Evolutionary conservation across 2,113 vertebrate genomes (phyloP), one percentile per base, ranked within the genome.

Genomic region (Genyomyrus donnyi): DNA sequence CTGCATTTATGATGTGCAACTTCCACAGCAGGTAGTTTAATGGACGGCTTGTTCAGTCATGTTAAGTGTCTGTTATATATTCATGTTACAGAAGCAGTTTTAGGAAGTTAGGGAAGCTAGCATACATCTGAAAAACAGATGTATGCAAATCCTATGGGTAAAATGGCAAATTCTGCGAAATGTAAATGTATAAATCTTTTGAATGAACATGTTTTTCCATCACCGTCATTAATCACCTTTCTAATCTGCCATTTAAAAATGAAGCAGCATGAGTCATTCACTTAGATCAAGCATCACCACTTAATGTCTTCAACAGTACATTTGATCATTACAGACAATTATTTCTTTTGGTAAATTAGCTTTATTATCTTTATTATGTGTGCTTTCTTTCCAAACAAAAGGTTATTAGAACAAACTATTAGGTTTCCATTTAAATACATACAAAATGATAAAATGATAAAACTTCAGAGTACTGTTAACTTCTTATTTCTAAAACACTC

Each of bases 371-470:
- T 96, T 96, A 96, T 96, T 95, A 93, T 92, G 89, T 94, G 91
- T 94, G 93, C 93, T 94, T 92, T 94, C 92, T 94, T 95, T 94
- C 91, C 92, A 94, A 95, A 88, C 94, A 94, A 92, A 93, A 93
- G 94, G 95, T 96, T 96, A 96, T 95, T 94, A 95, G 93, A 95
- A 95, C 92, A 95, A 96, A 95, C 94, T 87, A 91, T 62, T 86
- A 56, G 89, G 42, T 45, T 85, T 93, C 92, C 83, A 94, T 94
- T 70, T 13, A 70, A 70, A 92, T 93, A 95, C 95, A 96, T 92
- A 96, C 95, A 96, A 95, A 83, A 90, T 70, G 88, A 53, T 53
- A 53, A 53, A 53, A 53, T 92, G 94, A 94, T 88, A 91, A 88
- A 92, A 92, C 90, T 45, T 88, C 91, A 90, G 90, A 89, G 19